Conservation (phyloP, 2,113 vertebrate species). For the Sphyrna mokarran region DNA sequence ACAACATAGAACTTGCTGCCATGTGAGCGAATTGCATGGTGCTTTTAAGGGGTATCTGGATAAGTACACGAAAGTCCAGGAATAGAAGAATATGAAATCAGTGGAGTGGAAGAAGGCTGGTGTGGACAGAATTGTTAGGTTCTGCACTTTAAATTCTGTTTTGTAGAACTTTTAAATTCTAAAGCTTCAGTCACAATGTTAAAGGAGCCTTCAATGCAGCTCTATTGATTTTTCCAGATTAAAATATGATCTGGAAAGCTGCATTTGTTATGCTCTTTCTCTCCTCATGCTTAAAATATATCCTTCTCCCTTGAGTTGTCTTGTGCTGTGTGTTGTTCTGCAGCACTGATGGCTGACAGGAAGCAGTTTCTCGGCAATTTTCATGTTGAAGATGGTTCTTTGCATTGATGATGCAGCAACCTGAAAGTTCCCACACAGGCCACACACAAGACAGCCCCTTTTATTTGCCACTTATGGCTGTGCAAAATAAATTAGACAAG, state of each 20-base stretch:
- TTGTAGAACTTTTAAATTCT: too few species aligned
- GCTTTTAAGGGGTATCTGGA: neutral
- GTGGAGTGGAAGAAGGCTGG: neutral
- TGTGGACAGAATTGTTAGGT: too few species aligned
- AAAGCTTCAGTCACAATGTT: too few species aligned
- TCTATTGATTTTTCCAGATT: neutral
- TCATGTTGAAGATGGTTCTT: neutral
- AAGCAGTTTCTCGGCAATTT: too few species aligned
- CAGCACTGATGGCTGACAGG: too few species aligned
- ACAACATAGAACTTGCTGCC: neutral
- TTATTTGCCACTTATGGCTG: too few species aligned
- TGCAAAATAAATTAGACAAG: too few species aligned
- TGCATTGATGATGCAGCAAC: too few species aligned
- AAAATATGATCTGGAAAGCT: neutral
- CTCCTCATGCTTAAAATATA: neutral
- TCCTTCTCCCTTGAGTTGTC: neutral
- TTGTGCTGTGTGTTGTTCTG: too few species aligned
- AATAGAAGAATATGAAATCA: neutral
- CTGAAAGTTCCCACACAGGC: too few species aligned
- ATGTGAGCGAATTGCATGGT: neutral
- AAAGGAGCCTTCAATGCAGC: neutral
- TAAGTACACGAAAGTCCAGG: neutral
- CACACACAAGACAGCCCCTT: too few species aligned
- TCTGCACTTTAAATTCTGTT: too few species aligned
- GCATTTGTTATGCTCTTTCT: neutral